Evolutionary conservation across 2,888 invertebrate species (phyloP), one percentile per base, ranked within the genome.

Genomic region (Drosophila kambysellisi): DNA sequence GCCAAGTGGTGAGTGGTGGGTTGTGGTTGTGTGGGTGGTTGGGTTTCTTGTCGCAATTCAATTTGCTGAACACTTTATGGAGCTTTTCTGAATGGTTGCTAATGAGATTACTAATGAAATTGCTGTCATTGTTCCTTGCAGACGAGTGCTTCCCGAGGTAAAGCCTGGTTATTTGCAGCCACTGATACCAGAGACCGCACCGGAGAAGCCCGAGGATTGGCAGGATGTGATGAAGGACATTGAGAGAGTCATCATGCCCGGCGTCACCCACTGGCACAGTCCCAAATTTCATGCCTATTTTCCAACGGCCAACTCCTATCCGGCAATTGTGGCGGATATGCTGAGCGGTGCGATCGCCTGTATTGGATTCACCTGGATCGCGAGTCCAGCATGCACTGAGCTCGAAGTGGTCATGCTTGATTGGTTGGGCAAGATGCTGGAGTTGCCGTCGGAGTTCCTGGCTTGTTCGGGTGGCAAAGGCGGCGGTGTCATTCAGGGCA

Each of bases 251-350:
- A 97, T 99, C 80, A 99, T 99, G 99, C 99, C 99, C 0, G 99
- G 99, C 56, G 98, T 98, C 64, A 99, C 99, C 0, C 99, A 99
- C 92, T 99, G 99, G 99, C 98, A 98, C 92, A 98, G 97, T 63
- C 99, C 99, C 9, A 95, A 96, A 91, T 99, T 99, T 94, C 98
- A 98, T 93, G 99, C 98, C 7, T 99, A 99, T 94, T 98, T 97
- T 93, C 98, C 98, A 25, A 97, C 98, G 0, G 98, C 97, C 33
- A 97, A 97, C 93, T 98, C 98, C 0, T 99, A 98, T 93, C 97
- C 99, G 0, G 96, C 98, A 12, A 98, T 99, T 83, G 97, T 98
- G 12, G 99, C 98, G 6, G 99, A 99, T 91, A 99, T 99, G 96
- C 94, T 99, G 43, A 97, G 97, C 89, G 98, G 97, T 50, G 98